Percentiles rank a stretch among this genome's conserved stretches.
Conservation (phyloP, 2,888 invertebrate species). For the Caprella mutica region DNA sequence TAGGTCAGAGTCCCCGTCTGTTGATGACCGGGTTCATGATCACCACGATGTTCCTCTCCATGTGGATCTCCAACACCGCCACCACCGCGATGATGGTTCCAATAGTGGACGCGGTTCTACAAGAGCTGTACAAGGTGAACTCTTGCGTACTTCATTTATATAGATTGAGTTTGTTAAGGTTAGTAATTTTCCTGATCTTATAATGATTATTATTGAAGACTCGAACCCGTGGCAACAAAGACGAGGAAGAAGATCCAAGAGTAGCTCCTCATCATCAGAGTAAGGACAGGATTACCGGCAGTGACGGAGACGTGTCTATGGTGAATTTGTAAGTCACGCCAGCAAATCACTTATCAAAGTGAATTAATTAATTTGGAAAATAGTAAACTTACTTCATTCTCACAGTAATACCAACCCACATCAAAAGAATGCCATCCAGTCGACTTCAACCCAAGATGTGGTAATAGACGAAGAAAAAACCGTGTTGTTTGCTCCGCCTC, state of each 20-base stretch:
- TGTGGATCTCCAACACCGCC: slow-evolving; percentile 95
- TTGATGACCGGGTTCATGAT: slow-evolving; percentile 72
- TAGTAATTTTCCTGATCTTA: no score
- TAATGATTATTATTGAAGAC: no score
- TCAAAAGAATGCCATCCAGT: no score
- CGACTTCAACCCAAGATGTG: no score
- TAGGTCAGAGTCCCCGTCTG: slow-evolving; percentile 41
- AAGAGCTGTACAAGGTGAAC: slow-evolving; percentile 16
- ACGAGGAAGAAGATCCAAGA: slow-evolving; percentile 1
- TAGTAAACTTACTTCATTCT: no score
- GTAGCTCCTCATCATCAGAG: slow-evolving; percentile 3
- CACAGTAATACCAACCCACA: no score
- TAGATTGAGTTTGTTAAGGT: no score
- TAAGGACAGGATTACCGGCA: neutral
- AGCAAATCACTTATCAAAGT: no score
- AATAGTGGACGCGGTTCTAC: slow-evolving; percentile 27
- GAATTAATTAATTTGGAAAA: no score
- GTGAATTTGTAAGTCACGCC: no score
- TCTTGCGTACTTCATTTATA: no score
- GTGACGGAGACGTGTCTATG: neutral
- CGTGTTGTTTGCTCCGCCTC: slow-evolving; percentile 35
- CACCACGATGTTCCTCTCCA: slow-evolving; percentile 87
- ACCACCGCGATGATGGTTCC: slow-evolving; percentile 54
- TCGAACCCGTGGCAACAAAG: no score
- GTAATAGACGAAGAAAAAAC: neutral